Evolutionary conservation across 2,113 vertebrate species (phyloP), one percentile per base, ranked within the genome.

Genomic region (Struthidea cinerea): DNA sequence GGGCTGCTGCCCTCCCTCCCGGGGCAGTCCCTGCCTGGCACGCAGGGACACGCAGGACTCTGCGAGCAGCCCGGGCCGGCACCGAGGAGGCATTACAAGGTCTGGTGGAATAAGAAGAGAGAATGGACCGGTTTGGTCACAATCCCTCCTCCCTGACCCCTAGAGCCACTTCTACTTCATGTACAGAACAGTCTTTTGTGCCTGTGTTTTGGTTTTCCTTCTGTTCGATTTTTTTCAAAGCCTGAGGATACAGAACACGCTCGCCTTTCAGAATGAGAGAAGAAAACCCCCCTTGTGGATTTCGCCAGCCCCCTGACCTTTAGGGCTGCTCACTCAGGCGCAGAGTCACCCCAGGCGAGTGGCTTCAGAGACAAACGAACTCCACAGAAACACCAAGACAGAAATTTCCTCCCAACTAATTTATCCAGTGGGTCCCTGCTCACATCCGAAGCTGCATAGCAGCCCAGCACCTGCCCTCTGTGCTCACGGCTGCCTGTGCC

Each of bases 31-130:
- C 26, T 32, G 50, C 30, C 6, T 2, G 37, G 69, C 13, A 2
- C 3, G 0, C 1, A 3, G 13, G 21, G n/a, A 24, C 32, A 17
- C 0, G 0, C 1, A 0, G 22, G 26, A 41, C 39, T 2, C 47
- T 7, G 22, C 0, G 0, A 7, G 7, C 28, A 13, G 10, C 60
- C 44, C 1, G 0, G 33, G 11, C 37, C 6, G 27, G 22, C 61
- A 67, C 37, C 7, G 3, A 30, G 42, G 10, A 42, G 18, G 18
- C 16, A 10, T 2, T 67, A 16, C 24, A 44, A 16, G 9, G 8
- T 67, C 47, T 27, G 42, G 35, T 1, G 6, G 24, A 13, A 16
- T n/a, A 18, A 50, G 55, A 46, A 50, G 24, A 23, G n/a, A 74
- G 39, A 53, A 89, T 4, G 19, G 23, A 85, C 0, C 5, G 14